phyloP scores from a whole-genome alignment of 2,888 invertebrate species.

The Leucophenga montana region DNA sequence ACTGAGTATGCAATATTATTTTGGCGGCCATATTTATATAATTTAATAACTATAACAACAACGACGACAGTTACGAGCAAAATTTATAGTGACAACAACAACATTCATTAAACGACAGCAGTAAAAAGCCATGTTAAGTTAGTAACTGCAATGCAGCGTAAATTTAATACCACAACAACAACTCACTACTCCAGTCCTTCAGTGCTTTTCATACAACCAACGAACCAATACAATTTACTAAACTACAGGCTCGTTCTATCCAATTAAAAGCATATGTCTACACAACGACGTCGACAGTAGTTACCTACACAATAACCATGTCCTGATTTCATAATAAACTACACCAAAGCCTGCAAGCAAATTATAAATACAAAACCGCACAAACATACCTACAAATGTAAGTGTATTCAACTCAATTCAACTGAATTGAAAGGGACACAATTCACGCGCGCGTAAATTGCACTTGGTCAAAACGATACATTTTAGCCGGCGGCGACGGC shows the following conservation, averaged over 20 bases:
- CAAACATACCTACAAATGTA: slow-evolving; percentile 17
- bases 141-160: slow-evolving; percentile 56
- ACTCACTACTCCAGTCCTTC: background rate
- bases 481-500: background rate
- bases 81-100: slow-evolving; percentile 25
- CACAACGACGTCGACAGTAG: background rate
- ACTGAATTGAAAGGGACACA: slow-evolving; percentile 19
- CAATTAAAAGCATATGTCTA: background rate
- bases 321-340: slow-evolving; percentile 69
- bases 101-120: slow-evolving; percentile 36
- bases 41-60: slow-evolving; percentile 59
- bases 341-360: slow-evolving; percentile 6
- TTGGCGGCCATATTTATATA: slow-evolving; percentile 42
- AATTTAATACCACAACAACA: background rate
- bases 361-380: slow-evolving; percentile 22
- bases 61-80: slow-evolving; percentile 40
- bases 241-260: too few species aligned
- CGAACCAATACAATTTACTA: too few species aligned
- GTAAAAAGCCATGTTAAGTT: slow-evolving; percentile 63
- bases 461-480: slow-evolving; percentile 10
- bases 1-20: background rate
- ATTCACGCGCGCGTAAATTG: slow-evolving; percentile 17
- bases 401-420: background rate
- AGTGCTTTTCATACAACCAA: too few species aligned
- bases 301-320: slow-evolving; percentile 40